These are phyloP conservation scores for Amazona finschi DNA, from an alignment of 2,797 vertebrate species.

Conservation along the genomic window DNA sequence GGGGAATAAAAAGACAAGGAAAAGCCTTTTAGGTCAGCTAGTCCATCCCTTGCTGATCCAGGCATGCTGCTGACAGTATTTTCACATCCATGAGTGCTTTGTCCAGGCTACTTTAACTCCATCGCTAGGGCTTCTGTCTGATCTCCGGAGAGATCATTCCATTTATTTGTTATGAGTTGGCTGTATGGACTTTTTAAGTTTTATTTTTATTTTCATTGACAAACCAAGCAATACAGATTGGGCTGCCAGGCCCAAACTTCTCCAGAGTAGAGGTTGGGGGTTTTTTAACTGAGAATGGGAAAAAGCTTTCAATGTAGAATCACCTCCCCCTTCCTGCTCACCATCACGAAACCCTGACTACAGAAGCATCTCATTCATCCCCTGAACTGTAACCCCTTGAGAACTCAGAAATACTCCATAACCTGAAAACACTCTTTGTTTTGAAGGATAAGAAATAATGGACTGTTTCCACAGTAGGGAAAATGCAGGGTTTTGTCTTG, in stretches of 20 bases:
- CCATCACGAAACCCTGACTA: neutral
- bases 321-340: neutral
- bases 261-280: neutral
- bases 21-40: slow-evolving; percentile 40
- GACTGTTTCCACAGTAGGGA: slow-evolving; percentile 12
- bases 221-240: slow-evolving; percentile 53
- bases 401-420: slow-evolving; percentile 27
- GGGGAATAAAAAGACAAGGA: neutral
- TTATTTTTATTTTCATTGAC: slow-evolving; percentile 68
- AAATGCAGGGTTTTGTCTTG: slow-evolving; percentile 22
- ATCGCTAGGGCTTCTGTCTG: neutral
- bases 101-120: slow-evolving; percentile 42
- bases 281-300: neutral
- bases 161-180: slow-evolving; percentile 53
- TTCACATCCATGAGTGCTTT: slow-evolving; percentile 48
- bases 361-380: slow-evolving; percentile 16
- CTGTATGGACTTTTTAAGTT: slow-evolving; percentile 59
- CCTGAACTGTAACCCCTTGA: slow-evolving; percentile 13
- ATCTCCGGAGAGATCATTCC: slow-evolving; percentile 55
- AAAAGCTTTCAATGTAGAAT: slow-evolving; percentile 39
- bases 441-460: slow-evolving; percentile 39
- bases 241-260: neutral
- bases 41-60: neutral
- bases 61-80: neutral
- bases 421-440: slow-evolving; percentile 36